Percentiles rank a stretch among this genome's conserved stretches.
Evolutionary conservation across 2,888 invertebrate genomes (phyloP).

Genomic region (Podabrus alpinus): DNA sequence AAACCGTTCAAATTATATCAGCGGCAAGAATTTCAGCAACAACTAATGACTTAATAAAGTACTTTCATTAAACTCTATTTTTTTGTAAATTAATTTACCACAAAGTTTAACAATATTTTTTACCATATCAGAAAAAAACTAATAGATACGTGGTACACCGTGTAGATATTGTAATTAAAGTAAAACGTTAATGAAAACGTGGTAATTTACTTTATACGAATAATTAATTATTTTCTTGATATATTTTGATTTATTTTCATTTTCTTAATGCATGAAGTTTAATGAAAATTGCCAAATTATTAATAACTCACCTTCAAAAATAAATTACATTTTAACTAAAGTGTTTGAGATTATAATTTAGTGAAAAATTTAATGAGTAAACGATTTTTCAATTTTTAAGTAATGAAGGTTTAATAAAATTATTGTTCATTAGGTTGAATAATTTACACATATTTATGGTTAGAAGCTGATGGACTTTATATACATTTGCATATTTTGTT

Average conservation of each 20-base stretch:
- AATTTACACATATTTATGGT: no score
- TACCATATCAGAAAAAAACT: neutral
- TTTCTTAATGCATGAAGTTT: neutral
- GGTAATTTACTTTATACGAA: neutral
- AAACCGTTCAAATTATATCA: neutral
- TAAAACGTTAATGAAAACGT: neutral
- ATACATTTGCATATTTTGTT: no score
- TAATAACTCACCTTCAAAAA: neutral
- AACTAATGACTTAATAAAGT: neutral
- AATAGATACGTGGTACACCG: neutral
- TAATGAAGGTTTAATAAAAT: neutral
- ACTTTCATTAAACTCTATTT: neutral
- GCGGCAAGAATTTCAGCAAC: neutral
- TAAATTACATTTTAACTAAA: neutral
- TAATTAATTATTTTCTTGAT: neutral
- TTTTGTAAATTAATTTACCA: neutral
- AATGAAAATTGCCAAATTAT: neutral
- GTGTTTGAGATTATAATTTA: neutral
- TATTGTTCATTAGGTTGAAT: no score
- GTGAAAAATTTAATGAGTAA: neutral
- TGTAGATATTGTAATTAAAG: neutral
- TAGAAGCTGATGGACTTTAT: no score
- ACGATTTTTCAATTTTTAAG: neutral
- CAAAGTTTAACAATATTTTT: no score
- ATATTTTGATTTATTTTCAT: neutral